These are phyloP conservation scores for Himalopsyche tibetana DNA, from an alignment of 2,888 invertebrate species.

Conservation along the genomic window DNA sequence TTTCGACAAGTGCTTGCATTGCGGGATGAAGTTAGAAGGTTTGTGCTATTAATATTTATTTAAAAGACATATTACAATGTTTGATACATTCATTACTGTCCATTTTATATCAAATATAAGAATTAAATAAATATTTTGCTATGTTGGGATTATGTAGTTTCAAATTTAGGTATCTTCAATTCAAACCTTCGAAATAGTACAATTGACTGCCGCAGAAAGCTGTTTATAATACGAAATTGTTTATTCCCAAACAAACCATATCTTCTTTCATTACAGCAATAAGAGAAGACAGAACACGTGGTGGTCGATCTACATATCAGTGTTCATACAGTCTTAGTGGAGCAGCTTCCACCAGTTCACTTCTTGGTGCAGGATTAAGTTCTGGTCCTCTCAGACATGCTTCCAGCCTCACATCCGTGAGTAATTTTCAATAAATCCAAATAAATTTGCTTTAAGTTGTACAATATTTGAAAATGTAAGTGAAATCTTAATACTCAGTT, in stretches of 20 bases:
- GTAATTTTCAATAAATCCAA: constrained; percentile 60
- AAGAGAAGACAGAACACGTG: constrained; percentile 94
- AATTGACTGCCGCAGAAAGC: too few species aligned
- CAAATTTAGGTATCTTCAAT: too few species aligned
- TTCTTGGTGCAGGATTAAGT: constrained; percentile 73
- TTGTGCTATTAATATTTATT: constrained; percentile 62
- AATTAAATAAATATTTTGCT: too few species aligned
- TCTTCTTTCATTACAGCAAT: constrained; percentile 81
- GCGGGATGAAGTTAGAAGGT: constrained; percentile 98
- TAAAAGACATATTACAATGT: too few species aligned
- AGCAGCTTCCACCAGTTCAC: constrained; percentile 78
- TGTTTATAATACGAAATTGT: too few species aligned
- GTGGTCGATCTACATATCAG: constrained; percentile 97
- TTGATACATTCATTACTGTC: too few species aligned
- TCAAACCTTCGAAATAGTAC: too few species aligned
- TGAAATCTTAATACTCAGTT: not conserved
- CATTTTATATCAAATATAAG: too few species aligned
- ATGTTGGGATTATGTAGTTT: too few species aligned
- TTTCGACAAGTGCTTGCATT: constrained; percentile 95
- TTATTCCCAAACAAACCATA: too few species aligned
- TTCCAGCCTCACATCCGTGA: constrained; percentile 75
- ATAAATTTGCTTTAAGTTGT: not conserved
- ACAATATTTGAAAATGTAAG: too few species aligned
- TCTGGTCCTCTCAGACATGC: constrained; percentile 73
- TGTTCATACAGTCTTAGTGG: constrained; percentile 93